Base-by-base conservation (phyloP, 2,113 vertebrate species). In the Coracopsis vasa region DNA sequence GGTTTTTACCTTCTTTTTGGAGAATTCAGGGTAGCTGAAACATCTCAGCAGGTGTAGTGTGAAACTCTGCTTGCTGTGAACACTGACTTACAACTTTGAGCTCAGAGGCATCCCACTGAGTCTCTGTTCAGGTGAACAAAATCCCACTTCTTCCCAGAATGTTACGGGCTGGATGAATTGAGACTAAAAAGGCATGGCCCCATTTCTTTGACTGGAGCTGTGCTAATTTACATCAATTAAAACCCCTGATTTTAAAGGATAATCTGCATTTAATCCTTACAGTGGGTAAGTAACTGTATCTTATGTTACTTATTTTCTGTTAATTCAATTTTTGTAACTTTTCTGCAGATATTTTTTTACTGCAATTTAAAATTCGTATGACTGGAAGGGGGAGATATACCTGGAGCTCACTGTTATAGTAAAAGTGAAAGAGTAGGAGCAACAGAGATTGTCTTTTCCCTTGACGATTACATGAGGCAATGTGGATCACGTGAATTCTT, bases 91-190 rank as follows among this genome's bases (percentile, higher is more conserved):
- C 18, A 93, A 70, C 69, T 72, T 83, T 27, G 45, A 85, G 70
- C 73, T 94, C 9, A 5, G 41, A 71, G 48, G 33, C 41, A 42
- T 82, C 91, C 91, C 65, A 15, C 58, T 3, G 95, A 91, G 92
- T 35, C 18, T 92, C 82, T 96, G 95, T 86, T 92, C 83, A 91
- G 83, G 51, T 65, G 94, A 95, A 86, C 72, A 89, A 81, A 96
- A 89, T 86, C n/a, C 54, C 45, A 5, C 45, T 73, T 70, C 44
- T 89, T 86, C 37, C 69, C 62, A 84, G 70, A 79, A 56, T 4
- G 5, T 67, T 79, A 58, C 31, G 56, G 70, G 58, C 37, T 86
- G 66, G 73, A 75, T 85, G 65, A 61, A 4, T 44, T 58, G 48
- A 77, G 48, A 84, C 65, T 77, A 82, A 87, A 79, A 79, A 94